Evolutionary conservation across 2,888 invertebrate species (phyloP).

Genomic region (Thecophora atra): DNA sequence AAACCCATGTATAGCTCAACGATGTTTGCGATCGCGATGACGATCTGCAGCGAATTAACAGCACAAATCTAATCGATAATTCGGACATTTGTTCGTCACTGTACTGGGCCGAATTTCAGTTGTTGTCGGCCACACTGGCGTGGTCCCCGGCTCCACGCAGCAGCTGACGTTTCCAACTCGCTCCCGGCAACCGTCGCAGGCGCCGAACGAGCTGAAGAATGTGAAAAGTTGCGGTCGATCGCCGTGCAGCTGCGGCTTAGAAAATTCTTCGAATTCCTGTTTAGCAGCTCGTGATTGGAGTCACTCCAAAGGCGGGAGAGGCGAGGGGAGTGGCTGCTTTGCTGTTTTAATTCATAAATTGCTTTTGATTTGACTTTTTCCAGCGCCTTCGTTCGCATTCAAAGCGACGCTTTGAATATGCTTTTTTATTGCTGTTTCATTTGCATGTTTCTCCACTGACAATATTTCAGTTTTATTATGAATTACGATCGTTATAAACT

Average conservation of each 20-base stretch:
- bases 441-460: slow-evolving; percentile 25
- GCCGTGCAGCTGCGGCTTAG: slow-evolving; percentile 18
- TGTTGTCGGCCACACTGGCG: neutral
- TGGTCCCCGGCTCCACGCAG: neutral
- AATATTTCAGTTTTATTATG: neutral
- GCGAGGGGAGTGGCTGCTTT: neutral
- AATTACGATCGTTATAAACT: slow-evolving; percentile 24
- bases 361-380: too few relatives aligned
- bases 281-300: neutral
- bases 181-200: neutral
- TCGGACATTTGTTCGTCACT: neutral
- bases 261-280: slow-evolving; percentile 26
- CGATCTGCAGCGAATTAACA: neutral
- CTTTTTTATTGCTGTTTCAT: neutral
- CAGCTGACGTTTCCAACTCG: neutral
- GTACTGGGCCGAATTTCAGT: neutral
- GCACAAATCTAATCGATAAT: neutral
- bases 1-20: neutral
- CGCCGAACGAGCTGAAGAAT: neutral
- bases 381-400: too few relatives aligned
- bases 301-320: neutral
- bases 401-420: neutral
- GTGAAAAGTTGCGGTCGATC: slow-evolving; percentile 22
- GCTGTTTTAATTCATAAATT: neutral
- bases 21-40: slow-evolving; percentile 2